These are phyloP conservation scores for Hiodon alosoides DNA, from an alignment of 2,113 vertebrate genomes.

Conservation along the genomic window DNA sequence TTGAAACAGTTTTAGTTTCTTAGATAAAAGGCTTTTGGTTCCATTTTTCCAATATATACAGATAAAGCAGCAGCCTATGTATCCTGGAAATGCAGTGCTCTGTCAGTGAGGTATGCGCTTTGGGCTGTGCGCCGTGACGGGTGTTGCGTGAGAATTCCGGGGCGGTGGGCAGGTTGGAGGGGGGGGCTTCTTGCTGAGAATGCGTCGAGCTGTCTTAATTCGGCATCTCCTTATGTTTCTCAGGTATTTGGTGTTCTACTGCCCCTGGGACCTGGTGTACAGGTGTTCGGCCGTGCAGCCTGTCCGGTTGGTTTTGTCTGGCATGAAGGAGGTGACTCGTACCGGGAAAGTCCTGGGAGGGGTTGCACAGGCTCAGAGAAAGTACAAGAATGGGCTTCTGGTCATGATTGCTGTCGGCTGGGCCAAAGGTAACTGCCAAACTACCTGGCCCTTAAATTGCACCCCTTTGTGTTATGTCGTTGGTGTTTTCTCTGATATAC, in stretches of 20 bases:
- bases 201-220: not conserved
- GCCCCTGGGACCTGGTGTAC: conserved; percentile 77
- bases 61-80: too few relatives aligned
- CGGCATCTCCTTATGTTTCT: conserved; percentile 12
- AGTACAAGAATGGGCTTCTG: conserved; percentile 81
- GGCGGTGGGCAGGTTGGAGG: too few relatives aligned
- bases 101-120: too few relatives aligned
- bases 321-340: conserved; percentile 92
- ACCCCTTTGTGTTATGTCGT: not conserved
- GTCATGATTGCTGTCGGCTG: conserved; percentile 89
- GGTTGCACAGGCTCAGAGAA: conserved; percentile 70
- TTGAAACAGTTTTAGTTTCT: too few relatives aligned
- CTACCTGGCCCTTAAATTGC: too few relatives aligned
- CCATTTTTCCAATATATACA: too few relatives aligned
- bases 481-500: not conserved
- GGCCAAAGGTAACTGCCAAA: conserved; percentile 78
- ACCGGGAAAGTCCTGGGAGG: conserved; percentile 91
- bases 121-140: too few relatives aligned
- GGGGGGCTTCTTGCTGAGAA: not conserved
- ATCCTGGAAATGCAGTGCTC: too few relatives aligned
- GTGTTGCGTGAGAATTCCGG: too few relatives aligned
- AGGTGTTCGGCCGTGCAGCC: conserved; percentile 68
- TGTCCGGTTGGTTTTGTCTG: conserved; percentile 74
- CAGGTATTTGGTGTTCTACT: conserved; percentile 93
- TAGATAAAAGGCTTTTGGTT: too few relatives aligned